Conservation (phyloP, 2,797 vertebrate species). For the Enteromius fasciolatus region DNA sequence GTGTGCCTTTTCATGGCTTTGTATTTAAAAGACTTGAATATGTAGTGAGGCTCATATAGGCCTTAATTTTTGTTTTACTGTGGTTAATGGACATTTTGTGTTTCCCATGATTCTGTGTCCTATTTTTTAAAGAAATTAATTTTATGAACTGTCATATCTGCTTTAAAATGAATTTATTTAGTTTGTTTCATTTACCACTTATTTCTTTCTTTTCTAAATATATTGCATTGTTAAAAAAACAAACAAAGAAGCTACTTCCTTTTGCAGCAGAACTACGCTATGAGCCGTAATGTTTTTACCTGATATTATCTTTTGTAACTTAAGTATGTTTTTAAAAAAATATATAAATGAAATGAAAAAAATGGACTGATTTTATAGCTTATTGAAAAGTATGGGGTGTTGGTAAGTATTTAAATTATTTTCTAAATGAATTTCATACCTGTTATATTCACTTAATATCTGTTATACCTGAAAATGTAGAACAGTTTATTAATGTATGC, state of each 20-base stretch:
- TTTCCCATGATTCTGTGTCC: background rate
- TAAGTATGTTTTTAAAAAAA: background rate
- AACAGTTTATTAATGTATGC: conserved; percentile 3
- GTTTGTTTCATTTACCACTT: background rate
- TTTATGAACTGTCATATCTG: background rate
- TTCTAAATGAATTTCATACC: conserved; percentile 22
- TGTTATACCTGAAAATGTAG: background rate
- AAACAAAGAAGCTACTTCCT: background rate
- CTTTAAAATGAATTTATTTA: background rate
- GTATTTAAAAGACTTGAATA: conserved; percentile 10
- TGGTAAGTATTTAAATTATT: background rate
- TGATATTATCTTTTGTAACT: conserved; percentile 4
- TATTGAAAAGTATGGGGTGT: background rate
- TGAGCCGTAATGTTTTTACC: background rate
- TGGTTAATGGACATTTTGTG: background rate
- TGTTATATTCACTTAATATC: conserved; percentile 8
- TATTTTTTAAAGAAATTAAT: background rate
- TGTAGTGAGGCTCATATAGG: background rate
- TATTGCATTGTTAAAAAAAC: background rate
- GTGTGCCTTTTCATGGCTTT: background rate
- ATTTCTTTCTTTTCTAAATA: background rate
- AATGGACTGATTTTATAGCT: background rate
- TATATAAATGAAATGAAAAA: background rate
- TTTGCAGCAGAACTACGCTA: background rate
- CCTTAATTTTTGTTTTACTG: background rate